Percentiles rank a stretch among this genome's conserved stretches.
Evolutionary conservation across 2,888 invertebrate species (phyloP).

Genomic region (Steromphala cineraria): DNA sequence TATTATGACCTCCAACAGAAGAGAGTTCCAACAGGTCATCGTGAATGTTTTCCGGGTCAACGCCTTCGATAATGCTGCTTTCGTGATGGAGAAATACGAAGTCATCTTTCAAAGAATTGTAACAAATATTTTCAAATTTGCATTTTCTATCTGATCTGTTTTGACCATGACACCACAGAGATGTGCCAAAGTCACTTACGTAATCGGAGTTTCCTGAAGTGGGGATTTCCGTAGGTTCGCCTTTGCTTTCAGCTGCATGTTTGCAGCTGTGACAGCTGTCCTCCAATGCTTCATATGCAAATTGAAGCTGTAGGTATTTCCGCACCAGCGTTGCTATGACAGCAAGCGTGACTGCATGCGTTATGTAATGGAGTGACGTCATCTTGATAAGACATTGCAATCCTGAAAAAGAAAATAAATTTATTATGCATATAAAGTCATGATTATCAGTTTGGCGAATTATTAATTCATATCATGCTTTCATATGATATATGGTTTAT

Average conservation of each 20-base stretch:
- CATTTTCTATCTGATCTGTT: slow-evolving; percentile 65
- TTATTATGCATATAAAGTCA: too few relatives aligned
- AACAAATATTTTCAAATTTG: slow-evolving; percentile 76
- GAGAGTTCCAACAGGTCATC: slow-evolving; percentile 71
- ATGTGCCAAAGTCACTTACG: slow-evolving; percentile 33
- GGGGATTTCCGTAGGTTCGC: too few relatives aligned
- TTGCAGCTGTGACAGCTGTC: not conserved
- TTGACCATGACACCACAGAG: slow-evolving; percentile 62
- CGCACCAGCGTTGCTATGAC: slow-evolving; percentile 43
- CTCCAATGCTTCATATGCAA: slow-evolving; percentile 25
- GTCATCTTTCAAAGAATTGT: slow-evolving; percentile 64
- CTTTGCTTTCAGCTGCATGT: too few relatives aligned
- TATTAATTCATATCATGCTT: too few relatives aligned
- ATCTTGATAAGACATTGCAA: not conserved
- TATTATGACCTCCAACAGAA: slow-evolving; percentile 74
- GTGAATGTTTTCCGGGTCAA: slow-evolving; percentile 38
- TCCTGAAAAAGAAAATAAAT: too few relatives aligned
- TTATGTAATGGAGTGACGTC: slow-evolving; percentile 43
- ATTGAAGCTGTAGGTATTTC: slow-evolving; percentile 41
- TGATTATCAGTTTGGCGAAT: too few relatives aligned
- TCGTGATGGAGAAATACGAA: slow-evolving; percentile 73
- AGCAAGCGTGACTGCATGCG: slow-evolving; percentile 44
- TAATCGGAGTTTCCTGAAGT: too few relatives aligned
- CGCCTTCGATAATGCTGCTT: slow-evolving; percentile 67
- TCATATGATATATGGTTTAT: too few relatives aligned